Conservation (phyloP, 2,113 vertebrate species). For the Heterotilapia buettikoferi region DNA sequence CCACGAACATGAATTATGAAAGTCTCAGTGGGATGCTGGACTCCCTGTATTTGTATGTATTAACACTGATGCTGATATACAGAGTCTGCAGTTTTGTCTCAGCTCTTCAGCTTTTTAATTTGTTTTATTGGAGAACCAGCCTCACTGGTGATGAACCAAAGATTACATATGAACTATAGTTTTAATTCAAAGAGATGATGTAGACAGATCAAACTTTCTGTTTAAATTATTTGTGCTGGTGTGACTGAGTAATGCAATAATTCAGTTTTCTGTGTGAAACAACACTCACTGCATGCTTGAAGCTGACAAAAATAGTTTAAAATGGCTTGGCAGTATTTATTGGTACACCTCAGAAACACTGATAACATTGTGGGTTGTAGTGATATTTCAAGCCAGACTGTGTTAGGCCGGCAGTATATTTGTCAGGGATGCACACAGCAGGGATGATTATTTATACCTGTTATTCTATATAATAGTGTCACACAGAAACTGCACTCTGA, state of each 20-base stretch:
- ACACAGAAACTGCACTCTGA: background rate
- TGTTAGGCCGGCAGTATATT: rapidly evolving
- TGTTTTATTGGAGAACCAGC: background rate
- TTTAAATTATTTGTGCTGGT: background rate
- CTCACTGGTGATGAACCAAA: background rate
- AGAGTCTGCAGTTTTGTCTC: background rate
- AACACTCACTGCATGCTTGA: background rate
- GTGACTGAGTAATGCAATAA: background rate
- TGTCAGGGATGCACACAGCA: background rate
- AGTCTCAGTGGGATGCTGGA: background rate
- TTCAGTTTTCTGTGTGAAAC: background rate
- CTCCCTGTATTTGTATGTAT: background rate
- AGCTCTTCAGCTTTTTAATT: background rate
- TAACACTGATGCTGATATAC: background rate
- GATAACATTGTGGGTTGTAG: background rate
- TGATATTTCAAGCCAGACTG: background rate
- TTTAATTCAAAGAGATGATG: background rate
- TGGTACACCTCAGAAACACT: background rate
- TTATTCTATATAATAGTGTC: background rate
- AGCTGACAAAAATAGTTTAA: background rate
- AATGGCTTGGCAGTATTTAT: background rate
- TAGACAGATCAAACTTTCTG: background rate
- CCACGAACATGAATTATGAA: background rate
- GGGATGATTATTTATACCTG: background rate
- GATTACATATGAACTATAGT: background rate